Conservation (phyloP, 2,888 invertebrate species). For the Nemotelus pantherinus region DNA sequence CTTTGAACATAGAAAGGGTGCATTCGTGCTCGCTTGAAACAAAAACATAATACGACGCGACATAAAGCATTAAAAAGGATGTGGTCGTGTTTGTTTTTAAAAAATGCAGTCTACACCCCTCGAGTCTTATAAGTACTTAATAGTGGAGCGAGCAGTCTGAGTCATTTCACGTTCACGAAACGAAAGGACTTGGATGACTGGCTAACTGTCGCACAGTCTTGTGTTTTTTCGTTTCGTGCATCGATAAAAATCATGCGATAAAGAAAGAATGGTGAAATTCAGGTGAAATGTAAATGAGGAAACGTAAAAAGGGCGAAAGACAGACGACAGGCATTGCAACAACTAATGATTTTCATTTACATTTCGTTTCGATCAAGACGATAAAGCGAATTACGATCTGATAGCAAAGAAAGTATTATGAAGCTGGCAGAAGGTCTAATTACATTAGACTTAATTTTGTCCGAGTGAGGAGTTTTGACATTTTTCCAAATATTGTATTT, state of each 20-base stretch:
- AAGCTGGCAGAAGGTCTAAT: too few species aligned
- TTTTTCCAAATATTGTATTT: too few species aligned
- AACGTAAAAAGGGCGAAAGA: neutral
- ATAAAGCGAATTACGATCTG: slow-evolving; percentile 10
- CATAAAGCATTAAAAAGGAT: neutral
- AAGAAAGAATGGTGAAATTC: slow-evolving; percentile 9
- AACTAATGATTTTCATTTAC: slow-evolving; percentile 17
- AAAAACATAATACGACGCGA: neutral
- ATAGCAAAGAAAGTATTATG: neutral
- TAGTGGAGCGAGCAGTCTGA: neutral
- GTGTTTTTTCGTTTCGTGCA: neutral
- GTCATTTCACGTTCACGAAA: neutral
- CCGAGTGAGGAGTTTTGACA: too few species aligned
- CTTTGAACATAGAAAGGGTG: neutral
- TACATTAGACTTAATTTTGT: too few species aligned
- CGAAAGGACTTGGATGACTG: neutral
- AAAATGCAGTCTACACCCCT: slow-evolving; percentile 3
- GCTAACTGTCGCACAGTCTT: neutral
- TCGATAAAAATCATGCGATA: slow-evolving; percentile 28
- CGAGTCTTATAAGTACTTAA: neutral
- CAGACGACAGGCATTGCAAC: neutral
- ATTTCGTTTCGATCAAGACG: slow-evolving; percentile 6
- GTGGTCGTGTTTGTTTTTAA: slow-evolving; percentile 22
- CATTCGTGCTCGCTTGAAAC: slow-evolving; percentile 9
- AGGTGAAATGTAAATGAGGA: slow-evolving; percentile 19